Evolutionary conservation across 2,888 invertebrate genomes (phyloP).

Genomic region (Oscheius sp.): DNA sequence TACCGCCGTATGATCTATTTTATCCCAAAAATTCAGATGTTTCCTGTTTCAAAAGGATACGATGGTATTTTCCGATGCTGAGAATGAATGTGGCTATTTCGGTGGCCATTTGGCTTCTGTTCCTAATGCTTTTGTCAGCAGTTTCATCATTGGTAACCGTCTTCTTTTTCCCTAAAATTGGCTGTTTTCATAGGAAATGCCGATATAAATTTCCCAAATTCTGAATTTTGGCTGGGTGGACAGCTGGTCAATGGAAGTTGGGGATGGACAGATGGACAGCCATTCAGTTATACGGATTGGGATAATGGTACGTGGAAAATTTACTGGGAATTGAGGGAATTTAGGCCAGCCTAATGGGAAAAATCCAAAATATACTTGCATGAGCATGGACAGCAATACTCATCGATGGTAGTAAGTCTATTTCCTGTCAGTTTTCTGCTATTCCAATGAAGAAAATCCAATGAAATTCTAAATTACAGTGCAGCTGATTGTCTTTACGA

Average conservation of each 20-base stretch:
- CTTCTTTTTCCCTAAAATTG: neutral
- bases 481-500: slow-evolving; percentile 23
- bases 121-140: slow-evolving; percentile 17
- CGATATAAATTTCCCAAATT: slow-evolving; percentile 17
- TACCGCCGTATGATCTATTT: neutral
- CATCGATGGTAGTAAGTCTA: slow-evolving; percentile 29
- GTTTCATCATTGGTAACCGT: slow-evolving; percentile 14
- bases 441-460: neutral
- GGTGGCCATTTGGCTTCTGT: slow-evolving; percentile 24
- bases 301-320: slow-evolving; percentile 5
- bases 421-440: neutral
- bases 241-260: neutral
- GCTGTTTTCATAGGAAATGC: slow-evolving; percentile 5
- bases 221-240: slow-evolving; percentile 28
- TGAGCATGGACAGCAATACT: slow-evolving; percentile 23
- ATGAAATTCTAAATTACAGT: slow-evolving; percentile 6
- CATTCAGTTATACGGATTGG: slow-evolving; percentile 12
- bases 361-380: slow-evolving; percentile 18
- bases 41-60: slow-evolving; percentile 6
- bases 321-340: neutral
- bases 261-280: slow-evolving; percentile 21
- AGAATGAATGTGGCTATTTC: slow-evolving; percentile 8
- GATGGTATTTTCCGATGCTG: slow-evolving; percentile 19
- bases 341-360: slow-evolving; percentile 22
- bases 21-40: slow-evolving; percentile 11